These are phyloP conservation scores for Montifringilla adamsi DNA, from an alignment of 2,113 vertebrate species.

Conservation along the genomic window DNA sequence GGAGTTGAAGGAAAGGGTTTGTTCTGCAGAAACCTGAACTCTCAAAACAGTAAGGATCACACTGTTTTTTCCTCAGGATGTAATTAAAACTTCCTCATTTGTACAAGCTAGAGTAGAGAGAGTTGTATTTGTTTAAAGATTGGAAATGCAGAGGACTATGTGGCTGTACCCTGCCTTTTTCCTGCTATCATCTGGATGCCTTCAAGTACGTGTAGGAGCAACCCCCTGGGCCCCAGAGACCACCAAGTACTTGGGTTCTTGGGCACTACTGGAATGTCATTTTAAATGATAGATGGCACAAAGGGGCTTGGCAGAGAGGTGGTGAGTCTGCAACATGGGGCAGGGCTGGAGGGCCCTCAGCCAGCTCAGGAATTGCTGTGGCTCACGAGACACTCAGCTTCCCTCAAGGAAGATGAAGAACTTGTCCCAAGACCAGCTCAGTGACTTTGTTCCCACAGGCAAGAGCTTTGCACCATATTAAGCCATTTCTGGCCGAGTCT, in stretches of 20 bases:
- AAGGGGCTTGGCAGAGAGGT: not conserved
- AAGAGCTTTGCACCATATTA: not conserved
- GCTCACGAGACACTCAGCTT: accelerated
- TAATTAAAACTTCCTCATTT: not conserved
- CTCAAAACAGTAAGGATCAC: not conserved
- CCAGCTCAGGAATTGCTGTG: not conserved
- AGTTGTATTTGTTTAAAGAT: not conserved
- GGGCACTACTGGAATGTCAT: not conserved
- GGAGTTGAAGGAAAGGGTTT: not conserved
- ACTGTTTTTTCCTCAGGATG: not conserved
- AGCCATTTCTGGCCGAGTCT: not conserved
- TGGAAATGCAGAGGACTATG: not conserved
- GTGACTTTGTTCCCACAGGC: not conserved
- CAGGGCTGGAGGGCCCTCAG: not conserved
- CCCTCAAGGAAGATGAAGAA: not conserved
- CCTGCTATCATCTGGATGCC: not conserved
- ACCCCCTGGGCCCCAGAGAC: accelerated
- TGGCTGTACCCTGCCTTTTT: not conserved
- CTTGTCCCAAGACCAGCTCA: not conserved
- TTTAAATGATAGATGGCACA: accelerated
- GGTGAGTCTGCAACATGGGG: not conserved
- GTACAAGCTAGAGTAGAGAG: not conserved
- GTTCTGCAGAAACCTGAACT: not conserved
- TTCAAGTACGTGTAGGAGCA: not conserved
- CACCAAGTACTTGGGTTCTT: not conserved